phyloP scores from a whole-genome alignment of 2,888 invertebrate species.

The Caenorhabditis virilis region DNA sequence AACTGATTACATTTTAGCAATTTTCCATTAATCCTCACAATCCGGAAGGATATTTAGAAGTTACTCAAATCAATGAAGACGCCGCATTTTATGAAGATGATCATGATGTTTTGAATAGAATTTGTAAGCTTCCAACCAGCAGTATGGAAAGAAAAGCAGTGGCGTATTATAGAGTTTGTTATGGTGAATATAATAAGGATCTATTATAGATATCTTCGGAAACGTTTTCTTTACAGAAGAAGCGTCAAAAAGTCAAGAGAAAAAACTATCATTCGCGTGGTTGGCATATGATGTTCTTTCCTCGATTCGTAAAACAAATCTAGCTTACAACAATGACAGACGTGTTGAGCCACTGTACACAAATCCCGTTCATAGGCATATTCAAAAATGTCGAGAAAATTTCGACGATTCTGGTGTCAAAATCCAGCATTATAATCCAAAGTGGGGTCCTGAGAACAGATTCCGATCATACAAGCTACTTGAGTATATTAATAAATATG shows the following conservation, averaged over 20 bases:
- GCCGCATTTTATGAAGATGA: too few relatives aligned
- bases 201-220: slow-evolving; percentile 5
- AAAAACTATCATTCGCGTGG: slow-evolving; percentile 61
- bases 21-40: neutral
- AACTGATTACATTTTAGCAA: too few relatives aligned
- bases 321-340: neutral
- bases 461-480: neutral
- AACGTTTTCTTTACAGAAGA: too few relatives aligned
- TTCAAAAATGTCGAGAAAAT: slow-evolving; percentile 10
- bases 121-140: slow-evolving; percentile 12
- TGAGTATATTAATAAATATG: neutral
- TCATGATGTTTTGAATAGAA: slow-evolving; percentile 15
- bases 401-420: slow-evolving; percentile 8
- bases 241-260: slow-evolving; percentile 22
- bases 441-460: neutral
- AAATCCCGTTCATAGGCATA: slow-evolving; percentile 15
- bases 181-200: slow-evolving; percentile 16
- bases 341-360: neutral
- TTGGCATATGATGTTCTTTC: slow-evolving; percentile 56
- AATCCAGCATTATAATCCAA: neutral
- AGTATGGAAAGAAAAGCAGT: slow-evolving; percentile 43
- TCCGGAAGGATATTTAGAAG: neutral
- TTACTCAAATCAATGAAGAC: neutral
- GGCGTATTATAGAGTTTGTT: slow-evolving; percentile 54
- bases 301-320: neutral